phyloP scores from a whole-genome alignment of 2,888 invertebrate genomes.

The Sminthurinus aureus region DNA sequence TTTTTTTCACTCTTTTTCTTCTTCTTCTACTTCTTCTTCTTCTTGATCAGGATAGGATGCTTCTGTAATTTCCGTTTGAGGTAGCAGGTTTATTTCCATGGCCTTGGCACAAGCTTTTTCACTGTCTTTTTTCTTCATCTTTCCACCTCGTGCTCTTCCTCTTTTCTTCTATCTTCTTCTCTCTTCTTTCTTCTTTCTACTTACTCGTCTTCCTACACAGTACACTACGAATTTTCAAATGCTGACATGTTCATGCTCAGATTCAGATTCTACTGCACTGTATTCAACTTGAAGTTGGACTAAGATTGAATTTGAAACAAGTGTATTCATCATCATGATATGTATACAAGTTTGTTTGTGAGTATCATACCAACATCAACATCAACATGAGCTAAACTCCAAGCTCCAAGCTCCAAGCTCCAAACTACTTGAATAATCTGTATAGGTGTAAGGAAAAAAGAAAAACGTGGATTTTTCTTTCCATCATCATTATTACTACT shows the following conservation, averaged over 20 bases:
- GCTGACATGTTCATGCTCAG: not conserved
- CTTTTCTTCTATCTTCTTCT: conserved; percentile 12
- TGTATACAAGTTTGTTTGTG: not conserved
- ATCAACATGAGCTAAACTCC: too few species aligned
- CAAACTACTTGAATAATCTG: not conserved
- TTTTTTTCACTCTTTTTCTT: not conserved
- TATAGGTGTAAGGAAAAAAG: not conserved
- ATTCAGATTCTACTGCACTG: not conserved
- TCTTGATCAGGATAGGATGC: conserved; percentile 25
- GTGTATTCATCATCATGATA: not conserved
- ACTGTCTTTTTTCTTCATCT: conserved; percentile 21
- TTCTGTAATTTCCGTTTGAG: conserved; percentile 48
- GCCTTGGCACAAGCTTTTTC: conserved; percentile 46
- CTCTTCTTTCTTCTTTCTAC: not conserved
- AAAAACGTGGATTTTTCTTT: not conserved
- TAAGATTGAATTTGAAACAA: not conserved
- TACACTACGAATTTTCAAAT: not conserved
- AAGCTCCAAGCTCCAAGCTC: too few species aligned
- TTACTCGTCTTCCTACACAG: not conserved
- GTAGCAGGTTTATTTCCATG: conserved; percentile 47
- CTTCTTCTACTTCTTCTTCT: not conserved
- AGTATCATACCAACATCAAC: not conserved
- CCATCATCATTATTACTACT: too few species aligned
- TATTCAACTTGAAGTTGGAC: not conserved
- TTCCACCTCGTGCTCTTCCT: conserved; percentile 8